These are phyloP conservation scores for Eospalax fontanierii DNA, from an alignment of 2,797 vertebrate genomes.

Conservation along the genomic window DNA sequence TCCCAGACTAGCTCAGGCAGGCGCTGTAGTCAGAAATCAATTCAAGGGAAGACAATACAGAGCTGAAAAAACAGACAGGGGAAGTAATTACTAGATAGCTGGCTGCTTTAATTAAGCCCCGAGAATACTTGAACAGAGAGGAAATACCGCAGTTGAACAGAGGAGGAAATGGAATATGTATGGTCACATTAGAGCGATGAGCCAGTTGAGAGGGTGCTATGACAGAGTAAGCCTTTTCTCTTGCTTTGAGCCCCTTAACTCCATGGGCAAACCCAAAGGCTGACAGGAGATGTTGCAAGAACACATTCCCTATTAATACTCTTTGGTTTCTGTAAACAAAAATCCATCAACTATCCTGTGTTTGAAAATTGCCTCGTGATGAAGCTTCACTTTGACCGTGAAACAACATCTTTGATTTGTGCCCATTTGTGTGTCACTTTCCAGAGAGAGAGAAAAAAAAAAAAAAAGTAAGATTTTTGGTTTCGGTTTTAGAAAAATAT, in stretches of 20 bases:
- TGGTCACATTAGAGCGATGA: conserved; percentile 40
- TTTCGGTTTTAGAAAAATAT: conserved; percentile 74
- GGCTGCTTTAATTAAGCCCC: conserved; percentile 73
- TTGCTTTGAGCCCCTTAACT: conserved; percentile 3
- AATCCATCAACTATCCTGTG: background rate
- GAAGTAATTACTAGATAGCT: conserved; percentile 75
- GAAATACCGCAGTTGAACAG: conserved; percentile 66
- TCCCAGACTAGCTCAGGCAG: conserved; percentile 35
- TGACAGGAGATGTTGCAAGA: conserved; percentile 2
- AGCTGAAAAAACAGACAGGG: conserved; percentile 61
- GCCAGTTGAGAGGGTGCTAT: background rate
- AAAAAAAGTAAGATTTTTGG: conserved; percentile 43
- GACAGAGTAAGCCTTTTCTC: background rate
- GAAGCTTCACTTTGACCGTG: conserved; percentile 6
- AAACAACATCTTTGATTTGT: background rate
- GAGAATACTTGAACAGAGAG: conserved; percentile 67
- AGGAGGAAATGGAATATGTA: conserved; percentile 1
- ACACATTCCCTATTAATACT: conserved; percentile 49
- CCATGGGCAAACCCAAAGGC: background rate
- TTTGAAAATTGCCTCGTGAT: background rate
- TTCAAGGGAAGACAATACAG: conserved; percentile 60
- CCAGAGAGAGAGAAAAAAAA: background rate
- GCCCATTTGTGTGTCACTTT: background rate
- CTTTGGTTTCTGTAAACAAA: conserved; percentile 28
- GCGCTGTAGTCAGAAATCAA: conserved; percentile 66